These are phyloP conservation scores for Ectropis grisescens DNA, from an alignment of 1,140 invertebrate genomes.

Conservation along the genomic window DNA sequence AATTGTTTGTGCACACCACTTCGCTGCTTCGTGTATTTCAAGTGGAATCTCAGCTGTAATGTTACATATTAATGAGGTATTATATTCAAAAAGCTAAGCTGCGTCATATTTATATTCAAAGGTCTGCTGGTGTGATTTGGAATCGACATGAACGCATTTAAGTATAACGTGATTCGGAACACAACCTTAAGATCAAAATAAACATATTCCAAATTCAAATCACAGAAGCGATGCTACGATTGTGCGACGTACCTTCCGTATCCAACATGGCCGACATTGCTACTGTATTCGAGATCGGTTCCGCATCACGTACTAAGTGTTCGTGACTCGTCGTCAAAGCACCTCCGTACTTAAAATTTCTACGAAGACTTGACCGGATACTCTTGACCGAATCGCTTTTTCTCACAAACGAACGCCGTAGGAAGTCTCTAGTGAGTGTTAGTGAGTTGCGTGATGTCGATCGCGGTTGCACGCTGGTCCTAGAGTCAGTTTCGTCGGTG, in stretches of 20 bases:
- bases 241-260: constrained; percentile 12
- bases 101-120: too few species aligned
- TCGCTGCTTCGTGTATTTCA: too few species aligned
- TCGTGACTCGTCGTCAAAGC: constrained; percentile 46
- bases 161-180: too few species aligned
- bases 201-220: too few species aligned
- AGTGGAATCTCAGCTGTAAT: too few species aligned
- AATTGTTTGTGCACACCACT: too few species aligned
- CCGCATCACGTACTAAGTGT: constrained; percentile 44
- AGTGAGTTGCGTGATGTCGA: constrained; percentile 33
- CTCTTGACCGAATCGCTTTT: constrained; percentile 53
- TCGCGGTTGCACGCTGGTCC: constrained; percentile 10
- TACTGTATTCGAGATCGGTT: constrained; percentile 55
- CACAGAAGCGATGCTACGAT: constrained; percentile 44
- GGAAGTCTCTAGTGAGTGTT: constrained; percentile 37
- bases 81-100: too few species aligned
- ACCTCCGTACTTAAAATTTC: constrained; percentile 50
- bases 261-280: constrained; percentile 41
- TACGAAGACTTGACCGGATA: constrained; percentile 47
- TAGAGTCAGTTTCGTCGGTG: constrained; percentile 31
- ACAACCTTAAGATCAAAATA: too few species aligned
- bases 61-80: too few species aligned
- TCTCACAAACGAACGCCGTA: constrained; percentile 46
- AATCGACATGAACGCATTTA: too few species aligned
- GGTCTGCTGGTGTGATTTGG: too few species aligned